phyloP scores from a whole-genome alignment of 2,113 vertebrate species.

The Chaetops frenatus region DNA sequence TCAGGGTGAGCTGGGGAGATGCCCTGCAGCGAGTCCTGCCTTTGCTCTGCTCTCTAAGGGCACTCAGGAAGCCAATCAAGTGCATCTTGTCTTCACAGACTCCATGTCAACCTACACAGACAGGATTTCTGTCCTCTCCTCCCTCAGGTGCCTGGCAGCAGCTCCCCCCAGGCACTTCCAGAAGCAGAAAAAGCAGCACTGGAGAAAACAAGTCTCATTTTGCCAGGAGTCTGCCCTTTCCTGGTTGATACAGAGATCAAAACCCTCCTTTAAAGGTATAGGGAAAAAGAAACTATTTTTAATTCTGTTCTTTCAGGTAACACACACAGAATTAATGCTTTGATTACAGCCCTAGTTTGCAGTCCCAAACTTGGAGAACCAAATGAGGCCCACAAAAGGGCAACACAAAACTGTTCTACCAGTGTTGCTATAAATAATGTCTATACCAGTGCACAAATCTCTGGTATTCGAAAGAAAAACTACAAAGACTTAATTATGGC shows the following conservation, averaged over 20 bases:
- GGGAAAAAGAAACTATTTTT: background rate
- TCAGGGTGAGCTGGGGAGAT: background rate
- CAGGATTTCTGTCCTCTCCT: background rate
- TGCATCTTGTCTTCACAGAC: background rate
- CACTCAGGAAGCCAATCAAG: background rate
- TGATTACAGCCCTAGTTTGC: background rate
- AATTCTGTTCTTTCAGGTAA: constrained; percentile 6
- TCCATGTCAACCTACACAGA: background rate
- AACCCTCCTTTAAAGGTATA: background rate
- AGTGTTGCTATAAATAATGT: constrained; percentile 30
- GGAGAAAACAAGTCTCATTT: background rate
- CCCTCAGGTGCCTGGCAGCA: background rate
- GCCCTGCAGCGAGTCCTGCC: background rate
- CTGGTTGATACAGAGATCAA: background rate
- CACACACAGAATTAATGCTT: background rate
- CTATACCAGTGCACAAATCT: background rate
- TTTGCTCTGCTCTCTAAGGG: background rate
- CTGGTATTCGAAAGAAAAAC: background rate
- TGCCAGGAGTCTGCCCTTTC: background rate
- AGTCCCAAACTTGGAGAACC: background rate
- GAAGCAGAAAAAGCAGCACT: background rate
- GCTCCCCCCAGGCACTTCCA: background rate
- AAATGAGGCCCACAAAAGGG: constrained; percentile 42
- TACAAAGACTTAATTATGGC: constrained; percentile 6
- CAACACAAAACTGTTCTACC: background rate